Base-by-base conservation (phyloP, 2,113 vertebrate species). In the Cyanoramphus novaezelandiae region DNA sequence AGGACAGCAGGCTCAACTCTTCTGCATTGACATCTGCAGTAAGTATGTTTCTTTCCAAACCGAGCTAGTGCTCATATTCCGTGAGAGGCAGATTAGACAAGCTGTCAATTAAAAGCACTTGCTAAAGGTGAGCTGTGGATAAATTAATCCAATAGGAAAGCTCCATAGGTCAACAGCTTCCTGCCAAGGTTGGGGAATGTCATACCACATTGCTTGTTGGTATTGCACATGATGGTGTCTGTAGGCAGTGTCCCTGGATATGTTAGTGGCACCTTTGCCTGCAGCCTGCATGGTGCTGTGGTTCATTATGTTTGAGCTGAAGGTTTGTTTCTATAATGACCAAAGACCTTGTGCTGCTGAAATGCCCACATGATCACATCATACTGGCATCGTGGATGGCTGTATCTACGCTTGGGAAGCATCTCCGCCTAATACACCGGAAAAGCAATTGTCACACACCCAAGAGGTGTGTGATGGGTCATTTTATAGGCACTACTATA, bases 111-210 rank as follows among this genome's bases (percentile, higher is more conserved):
- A 95, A 88, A 93, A 80, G 71, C 31, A 33, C 53, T 90, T 25
- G 29, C 67, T 76, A n/a, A 79, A 92, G 72, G 91, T 90, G 68
- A 90, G 55, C 46, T 46, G 64, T 28, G 33, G 46, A 67, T 74
- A 91, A 91, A 91, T 93, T 90, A 95, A 95, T 90, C 76, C 81
- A 91, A 82, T 35, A 53, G 43, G 92, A 96, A 93, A 93, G 91
- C 83, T 94, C 60, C 86, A 86, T 75, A 92, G 92, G 91, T 94
- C 92, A 95, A 46, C 41, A 70, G 55, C 43, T 93, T 86, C 49
- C 86, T 90, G 59, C 46, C 76, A 81, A 49, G 88, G 41, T 2
- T 2, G 41, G 70, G 28, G 64, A 63, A 88, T 39, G 76, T 95
- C 95, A 80, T 68, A 86, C 82, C 53, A 23, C 86, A 67, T 77